Conservation (phyloP, 2,797 vertebrate genomes). For the Botia kubotai region DNA sequence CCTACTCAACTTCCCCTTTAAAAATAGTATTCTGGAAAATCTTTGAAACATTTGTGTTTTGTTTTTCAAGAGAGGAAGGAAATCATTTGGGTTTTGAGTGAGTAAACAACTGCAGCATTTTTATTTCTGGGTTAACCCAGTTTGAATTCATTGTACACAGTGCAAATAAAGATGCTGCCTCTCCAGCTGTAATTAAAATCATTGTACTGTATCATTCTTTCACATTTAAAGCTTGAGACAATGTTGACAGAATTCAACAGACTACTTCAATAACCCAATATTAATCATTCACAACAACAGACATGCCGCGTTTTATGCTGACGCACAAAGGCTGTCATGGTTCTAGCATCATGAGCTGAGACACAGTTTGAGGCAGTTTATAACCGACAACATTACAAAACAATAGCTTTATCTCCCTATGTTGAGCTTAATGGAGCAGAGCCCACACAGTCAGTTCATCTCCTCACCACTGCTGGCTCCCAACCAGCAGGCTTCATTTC, state of each 20-base stretch:
- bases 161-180: neutral
- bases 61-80: neutral
- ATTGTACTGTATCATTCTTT: too few relatives aligned
- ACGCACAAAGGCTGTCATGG: slow-evolving; percentile 6
- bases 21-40: neutral
- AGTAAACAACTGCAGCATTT: neutral
- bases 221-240: neutral
- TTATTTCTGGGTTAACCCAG: neutral
- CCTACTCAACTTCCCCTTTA: neutral
- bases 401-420: slow-evolving; percentile 31
- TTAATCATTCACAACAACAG: slow-evolving; percentile 4
- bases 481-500: neutral
- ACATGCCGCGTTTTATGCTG: neutral
- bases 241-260: neutral
- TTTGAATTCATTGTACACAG: neutral
- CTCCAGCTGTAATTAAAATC: neutral
- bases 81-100: neutral
- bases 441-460: neutral
- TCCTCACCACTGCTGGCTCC: slow-evolving; percentile 7
- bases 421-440: neutral
- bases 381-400: slow-evolving; percentile 22
- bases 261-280: neutral
- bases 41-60: neutral
- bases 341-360: neutral
- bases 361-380: slow-evolving; percentile 18